Conservation (phyloP, 2,113 vertebrate genomes). For the Thermophis baileyi region DNA sequence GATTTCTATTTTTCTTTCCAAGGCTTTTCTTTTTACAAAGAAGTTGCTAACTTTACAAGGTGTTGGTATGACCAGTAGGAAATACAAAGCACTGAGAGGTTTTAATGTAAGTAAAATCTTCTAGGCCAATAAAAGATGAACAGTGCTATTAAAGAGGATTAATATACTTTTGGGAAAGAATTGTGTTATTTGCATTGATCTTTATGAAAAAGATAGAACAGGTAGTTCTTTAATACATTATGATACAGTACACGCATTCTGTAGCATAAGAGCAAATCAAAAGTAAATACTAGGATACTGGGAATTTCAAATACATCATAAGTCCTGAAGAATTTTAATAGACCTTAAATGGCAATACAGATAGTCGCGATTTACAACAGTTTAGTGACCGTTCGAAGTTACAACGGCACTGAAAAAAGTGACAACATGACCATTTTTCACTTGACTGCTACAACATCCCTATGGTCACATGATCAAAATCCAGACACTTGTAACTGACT, state of each 20-base stretch:
- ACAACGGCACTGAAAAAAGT: too few relatives aligned
- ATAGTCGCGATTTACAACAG: neutral
- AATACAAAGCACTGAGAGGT: neutral
- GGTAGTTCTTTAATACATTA: constrained; percentile 20
- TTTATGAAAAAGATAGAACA: constrained; percentile 14
- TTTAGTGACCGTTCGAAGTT: too few relatives aligned
- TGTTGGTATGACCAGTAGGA: neutral
- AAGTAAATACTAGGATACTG: constrained; percentile 7
- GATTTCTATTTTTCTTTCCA: neutral
- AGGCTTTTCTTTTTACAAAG: neutral
- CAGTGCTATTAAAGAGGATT: neutral
- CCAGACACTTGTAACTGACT: too few relatives aligned
- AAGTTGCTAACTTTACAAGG: neutral
- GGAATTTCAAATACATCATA: constrained; percentile 6
- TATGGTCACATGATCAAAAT: too few relatives aligned
- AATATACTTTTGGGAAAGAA: constrained; percentile 13
- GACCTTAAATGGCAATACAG: constrained; percentile 20
- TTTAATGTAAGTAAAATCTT: neutral
- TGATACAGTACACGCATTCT: constrained; percentile 18
- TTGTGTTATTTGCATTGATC: neutral
- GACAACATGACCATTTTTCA: too few relatives aligned
- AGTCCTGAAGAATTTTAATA: constrained; percentile 6
- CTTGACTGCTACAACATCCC: too few relatives aligned
- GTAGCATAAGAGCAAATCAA: neutral
- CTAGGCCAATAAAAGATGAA: neutral